Evolutionary conservation across 2,113 vertebrate genomes (phyloP), one percentile per base, ranked within the genome.

Genomic region (Salvelinus fontinalis): DNA sequence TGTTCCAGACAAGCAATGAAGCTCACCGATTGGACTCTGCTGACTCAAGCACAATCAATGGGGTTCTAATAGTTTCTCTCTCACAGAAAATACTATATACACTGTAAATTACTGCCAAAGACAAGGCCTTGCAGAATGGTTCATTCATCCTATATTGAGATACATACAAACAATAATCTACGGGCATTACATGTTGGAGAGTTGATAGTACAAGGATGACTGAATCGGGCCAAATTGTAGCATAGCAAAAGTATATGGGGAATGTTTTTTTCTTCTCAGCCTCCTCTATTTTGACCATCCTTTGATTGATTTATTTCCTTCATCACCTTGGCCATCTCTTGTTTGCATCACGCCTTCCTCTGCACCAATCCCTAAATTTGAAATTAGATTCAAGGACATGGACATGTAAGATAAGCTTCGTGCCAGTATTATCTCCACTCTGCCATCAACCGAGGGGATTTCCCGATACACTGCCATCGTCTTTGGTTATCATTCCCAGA

Each of bases 371-470:
- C 54, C 59, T 70, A 78, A 76, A 87, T 85, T 79, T 83, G 80
- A 86, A 88, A 83, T 67, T 5, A 18, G n/a, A 75, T 78, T 79
- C 75, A 75, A 80, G 70, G 75, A 78, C 81, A 69, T 77, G 65
- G 60, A 51, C 27, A 74, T 77, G 73, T 79, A 79, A 85, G 84
- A 91, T 90, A 88, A 91, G 84, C 84, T 80, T 76, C 64, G 68
- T 79, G 67, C 77, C 70, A 57, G 79, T 81, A 79, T 88, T 82
- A 87, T 90, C 83, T 84, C 78, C 84, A 82, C 78, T 16, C 80
- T 73, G 39, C 86, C 71, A 83, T 90, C 85, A 82, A 77, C 79
- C 67, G 86, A 90, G 78, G 87, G 86, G 85, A 86, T 90, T 90
- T 87, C 69, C 84, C 69, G 76, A 88, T 86, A 78, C 74, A 81